These are phyloP conservation scores for Oreochromis tanganicae DNA, from an alignment of 2,113 vertebrate genomes.

Conservation along the genomic window DNA sequence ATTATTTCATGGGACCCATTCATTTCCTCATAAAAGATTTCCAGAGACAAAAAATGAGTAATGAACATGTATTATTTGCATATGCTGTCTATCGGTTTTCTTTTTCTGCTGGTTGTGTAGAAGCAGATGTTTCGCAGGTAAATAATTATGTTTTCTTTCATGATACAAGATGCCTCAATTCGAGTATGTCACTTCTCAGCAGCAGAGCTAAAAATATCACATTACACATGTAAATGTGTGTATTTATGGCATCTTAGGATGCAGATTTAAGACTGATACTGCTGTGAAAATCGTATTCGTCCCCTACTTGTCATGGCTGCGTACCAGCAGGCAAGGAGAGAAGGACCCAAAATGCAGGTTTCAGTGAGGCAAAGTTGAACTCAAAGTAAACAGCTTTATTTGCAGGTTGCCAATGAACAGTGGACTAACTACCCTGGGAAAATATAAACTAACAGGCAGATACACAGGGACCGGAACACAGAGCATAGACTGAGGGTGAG, in stretches of 20 bases:
- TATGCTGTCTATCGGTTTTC: not conserved
- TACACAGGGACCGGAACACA: too few relatives aligned
- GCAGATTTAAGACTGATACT: too few relatives aligned
- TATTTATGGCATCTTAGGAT: not conserved
- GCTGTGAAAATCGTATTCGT: not conserved
- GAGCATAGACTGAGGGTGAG: too few relatives aligned
- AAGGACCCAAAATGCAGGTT: too few relatives aligned
- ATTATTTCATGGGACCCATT: not conserved
- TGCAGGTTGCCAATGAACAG: too few relatives aligned
- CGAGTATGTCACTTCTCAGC: not conserved
- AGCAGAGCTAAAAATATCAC: not conserved
- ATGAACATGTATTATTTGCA: not conserved
- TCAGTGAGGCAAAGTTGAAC: too few relatives aligned
- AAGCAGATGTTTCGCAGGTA: not conserved
- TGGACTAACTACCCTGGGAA: too few relatives aligned
- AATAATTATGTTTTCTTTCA: not conserved
- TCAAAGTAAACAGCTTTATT: too few relatives aligned
- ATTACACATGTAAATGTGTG: not conserved
- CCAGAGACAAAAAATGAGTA: not conserved
- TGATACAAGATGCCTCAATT: not conserved
- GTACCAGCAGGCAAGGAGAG: too few relatives aligned
- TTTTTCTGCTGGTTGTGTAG: not conserved
- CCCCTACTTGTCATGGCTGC: too few relatives aligned
- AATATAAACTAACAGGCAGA: too few relatives aligned
- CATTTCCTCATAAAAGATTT: not conserved